These are phyloP conservation scores for Agrochola litura DNA, from an alignment of 2,888 invertebrate genomes.

Conservation along the genomic window DNA sequence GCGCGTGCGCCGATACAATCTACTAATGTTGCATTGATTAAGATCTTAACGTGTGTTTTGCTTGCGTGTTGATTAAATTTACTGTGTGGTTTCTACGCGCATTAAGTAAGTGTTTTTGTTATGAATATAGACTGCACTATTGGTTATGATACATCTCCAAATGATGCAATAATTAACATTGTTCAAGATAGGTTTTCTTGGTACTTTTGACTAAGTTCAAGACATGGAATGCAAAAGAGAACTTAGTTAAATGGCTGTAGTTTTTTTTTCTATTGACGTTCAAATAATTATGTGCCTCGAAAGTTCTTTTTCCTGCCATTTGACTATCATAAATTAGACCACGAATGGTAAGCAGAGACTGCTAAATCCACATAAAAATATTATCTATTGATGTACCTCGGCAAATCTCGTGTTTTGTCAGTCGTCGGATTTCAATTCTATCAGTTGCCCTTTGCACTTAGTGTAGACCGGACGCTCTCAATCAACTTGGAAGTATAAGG, in stretches of 20 bases:
- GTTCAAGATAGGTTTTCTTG: too few species aligned
- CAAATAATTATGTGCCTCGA: too few species aligned
- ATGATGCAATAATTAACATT: not conserved
- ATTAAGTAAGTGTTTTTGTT: not conserved
- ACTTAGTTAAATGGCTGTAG: not conserved
- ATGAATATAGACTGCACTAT: not conserved
- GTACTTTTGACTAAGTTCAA: too few species aligned
- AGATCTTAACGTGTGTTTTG: not conserved
- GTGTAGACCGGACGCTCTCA: too few species aligned
- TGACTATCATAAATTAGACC: not conserved
- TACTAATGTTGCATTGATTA: conserved; percentile 12
- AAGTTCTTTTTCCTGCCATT: too few species aligned
- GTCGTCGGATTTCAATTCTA: too few species aligned
- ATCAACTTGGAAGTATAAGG: too few species aligned
- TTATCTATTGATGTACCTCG: too few species aligned
- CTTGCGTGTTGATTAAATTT: conserved; percentile 1
- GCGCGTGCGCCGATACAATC: conserved; percentile 8
- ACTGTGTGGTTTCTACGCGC: not conserved
- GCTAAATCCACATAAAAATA: not conserved
- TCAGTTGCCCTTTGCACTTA: too few species aligned
- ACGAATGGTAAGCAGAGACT: not conserved
- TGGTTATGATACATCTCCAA: not conserved
- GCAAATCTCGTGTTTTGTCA: too few species aligned
- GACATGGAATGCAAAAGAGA: too few species aligned
- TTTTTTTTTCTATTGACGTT: not conserved